These are phyloP conservation scores for Chrysolina americana DNA, from an alignment of 2,888 invertebrate species.

Conservation along the genomic window DNA sequence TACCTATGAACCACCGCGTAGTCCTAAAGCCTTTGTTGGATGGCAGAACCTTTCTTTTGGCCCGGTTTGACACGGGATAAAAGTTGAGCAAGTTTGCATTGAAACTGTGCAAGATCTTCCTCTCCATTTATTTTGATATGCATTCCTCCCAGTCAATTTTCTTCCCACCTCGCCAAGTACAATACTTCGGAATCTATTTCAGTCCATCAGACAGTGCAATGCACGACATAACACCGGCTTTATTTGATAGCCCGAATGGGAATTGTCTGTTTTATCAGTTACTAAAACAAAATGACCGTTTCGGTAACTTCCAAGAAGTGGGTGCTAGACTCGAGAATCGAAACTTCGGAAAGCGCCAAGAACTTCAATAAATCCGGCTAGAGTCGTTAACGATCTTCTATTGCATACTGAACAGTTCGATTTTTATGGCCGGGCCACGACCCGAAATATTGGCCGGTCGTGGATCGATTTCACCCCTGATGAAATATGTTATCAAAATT, in stretches of 20 bases:
- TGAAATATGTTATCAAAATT: slow-evolving; percentile 53
- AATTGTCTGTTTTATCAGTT: slow-evolving; percentile 47
- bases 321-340: slow-evolving; percentile 54
- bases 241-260: slow-evolving; percentile 11
- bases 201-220: slow-evolving; percentile 7
- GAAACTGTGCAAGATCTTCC: too few species aligned
- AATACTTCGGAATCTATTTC: not conserved
- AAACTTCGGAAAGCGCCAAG: slow-evolving; percentile 53
- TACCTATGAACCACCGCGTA: too few species aligned
- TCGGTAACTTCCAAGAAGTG: slow-evolving; percentile 49
- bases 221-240: not conserved
- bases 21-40: too few species aligned
- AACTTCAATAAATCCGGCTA: slow-evolving; percentile 63
- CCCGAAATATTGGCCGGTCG: slow-evolving; percentile 44
- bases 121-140: not conserved
- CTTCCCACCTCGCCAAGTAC: not conserved
- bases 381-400: slow-evolving; percentile 60
- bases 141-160: not conserved
- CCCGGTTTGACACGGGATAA: too few species aligned
- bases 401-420: slow-evolving; percentile 62
- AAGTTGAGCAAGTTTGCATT: too few species aligned
- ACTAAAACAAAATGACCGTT: slow-evolving; percentile 54
- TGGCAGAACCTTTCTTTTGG: too few species aligned
- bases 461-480: slow-evolving; percentile 37
- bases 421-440: slow-evolving; percentile 58